Conservation (phyloP, 2,113 vertebrate species). For the Neoarius graeffei region DNA sequence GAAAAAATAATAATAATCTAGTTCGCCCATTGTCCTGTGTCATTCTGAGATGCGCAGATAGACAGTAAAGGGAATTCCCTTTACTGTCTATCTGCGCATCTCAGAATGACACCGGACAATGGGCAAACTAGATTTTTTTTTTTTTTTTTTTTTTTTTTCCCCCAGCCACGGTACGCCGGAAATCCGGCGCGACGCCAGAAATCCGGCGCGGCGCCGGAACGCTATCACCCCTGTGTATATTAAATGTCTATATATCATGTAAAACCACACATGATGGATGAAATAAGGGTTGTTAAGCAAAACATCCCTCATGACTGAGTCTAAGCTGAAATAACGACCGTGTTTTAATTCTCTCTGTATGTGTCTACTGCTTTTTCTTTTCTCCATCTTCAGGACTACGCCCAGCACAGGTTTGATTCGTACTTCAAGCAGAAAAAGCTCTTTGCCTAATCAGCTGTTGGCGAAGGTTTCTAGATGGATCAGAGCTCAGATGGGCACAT, state of each 20-base stretch:
- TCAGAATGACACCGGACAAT: too few relatives aligned
- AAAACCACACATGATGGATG: neutral
- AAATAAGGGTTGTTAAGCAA: neutral
- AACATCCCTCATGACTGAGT: neutral
- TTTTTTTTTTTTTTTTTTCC: too few relatives aligned
- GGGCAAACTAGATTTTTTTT: too few relatives aligned
- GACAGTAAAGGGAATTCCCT: too few relatives aligned
- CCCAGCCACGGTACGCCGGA: too few relatives aligned
- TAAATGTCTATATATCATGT: neutral
- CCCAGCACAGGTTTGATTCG: constrained; percentile 83
- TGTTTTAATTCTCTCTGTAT: neutral
- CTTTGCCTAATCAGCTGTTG: constrained; percentile 56
- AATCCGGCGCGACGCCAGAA: too few relatives aligned
- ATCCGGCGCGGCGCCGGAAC: too few relatives aligned
- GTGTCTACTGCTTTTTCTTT: neutral
- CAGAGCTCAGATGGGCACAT: neutral
- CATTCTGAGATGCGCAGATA: too few relatives aligned
- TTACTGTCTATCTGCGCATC: too few relatives aligned
- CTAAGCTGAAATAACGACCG: neutral
- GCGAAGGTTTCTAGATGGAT: neutral
- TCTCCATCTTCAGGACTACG: constrained; percentile 78
- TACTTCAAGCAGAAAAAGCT: constrained; percentile 81
- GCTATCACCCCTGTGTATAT: too few relatives aligned
- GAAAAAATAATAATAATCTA: too few relatives aligned
- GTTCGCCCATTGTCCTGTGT: too few relatives aligned